Evolutionary conservation across 1,140 invertebrate species (phyloP).

Genomic region (Aphidius ervi): DNA sequence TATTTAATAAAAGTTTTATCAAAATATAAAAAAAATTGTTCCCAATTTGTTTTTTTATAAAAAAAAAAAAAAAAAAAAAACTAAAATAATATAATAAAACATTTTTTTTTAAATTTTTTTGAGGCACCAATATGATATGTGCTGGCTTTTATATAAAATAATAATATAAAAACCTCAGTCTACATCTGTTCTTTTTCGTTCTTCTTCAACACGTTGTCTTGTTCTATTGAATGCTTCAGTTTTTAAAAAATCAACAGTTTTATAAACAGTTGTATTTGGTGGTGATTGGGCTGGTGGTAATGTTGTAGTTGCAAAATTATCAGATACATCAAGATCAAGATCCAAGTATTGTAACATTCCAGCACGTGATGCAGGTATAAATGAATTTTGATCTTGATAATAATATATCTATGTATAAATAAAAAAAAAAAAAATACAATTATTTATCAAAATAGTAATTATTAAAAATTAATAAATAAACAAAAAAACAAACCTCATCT

Average conservation of each 20-base stretch:
- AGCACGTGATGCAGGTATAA: constrained; percentile 42
- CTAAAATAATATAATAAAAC: too few relatives aligned
- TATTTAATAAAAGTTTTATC: too few relatives aligned
- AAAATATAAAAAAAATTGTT: too few relatives aligned
- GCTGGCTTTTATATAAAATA: too few relatives aligned
- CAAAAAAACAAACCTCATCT: constrained; percentile 37
- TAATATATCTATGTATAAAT: constrained; percentile 47
- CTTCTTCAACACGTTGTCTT: constrained; percentile 71
- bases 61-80: too few relatives aligned
- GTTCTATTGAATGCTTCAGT: constrained; percentile 86
- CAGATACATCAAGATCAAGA: constrained; percentile 62
- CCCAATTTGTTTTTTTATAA: too few relatives aligned
- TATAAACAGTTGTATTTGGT: constrained; percentile 70
- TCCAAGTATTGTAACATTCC: constrained; percentile 68
- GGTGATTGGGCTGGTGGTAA: constrained; percentile 44
- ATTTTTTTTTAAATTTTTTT: too few relatives aligned
- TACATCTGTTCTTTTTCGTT: constrained; percentile 48
- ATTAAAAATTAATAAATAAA: background rate
- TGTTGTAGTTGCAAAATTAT: constrained; percentile 39
- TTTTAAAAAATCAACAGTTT: constrained; percentile 87
- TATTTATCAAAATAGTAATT: constrained; percentile 12
- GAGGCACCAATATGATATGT: too few relatives aligned
- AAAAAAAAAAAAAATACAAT: constrained; percentile 22
- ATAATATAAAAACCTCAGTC: too few relatives aligned
- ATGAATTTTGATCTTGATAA: constrained; percentile 46